phyloP scores from a whole-genome alignment of 2,797 vertebrate species.

The Phalanger gymnotis region DNA sequence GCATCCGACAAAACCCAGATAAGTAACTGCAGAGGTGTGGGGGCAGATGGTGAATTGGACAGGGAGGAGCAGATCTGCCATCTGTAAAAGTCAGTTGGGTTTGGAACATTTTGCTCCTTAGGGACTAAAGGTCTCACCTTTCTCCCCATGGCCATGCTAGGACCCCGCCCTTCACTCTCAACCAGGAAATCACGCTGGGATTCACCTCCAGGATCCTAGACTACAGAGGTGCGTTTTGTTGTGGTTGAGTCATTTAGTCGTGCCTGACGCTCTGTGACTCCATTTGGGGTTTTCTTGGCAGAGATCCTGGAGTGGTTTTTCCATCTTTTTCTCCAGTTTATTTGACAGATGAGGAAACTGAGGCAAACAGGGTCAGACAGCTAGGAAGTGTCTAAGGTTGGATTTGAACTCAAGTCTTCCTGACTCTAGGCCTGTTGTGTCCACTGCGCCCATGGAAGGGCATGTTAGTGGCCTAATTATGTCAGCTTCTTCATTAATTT shows the following conservation, averaged over 20 bases:
- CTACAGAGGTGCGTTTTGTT: not conserved
- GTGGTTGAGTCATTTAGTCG: not conserved
- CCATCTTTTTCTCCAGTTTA: not conserved
- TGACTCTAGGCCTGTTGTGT: not conserved
- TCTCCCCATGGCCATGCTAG: not conserved
- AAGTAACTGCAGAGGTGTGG: not conserved
- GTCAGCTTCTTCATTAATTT: not conserved
- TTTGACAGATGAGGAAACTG: not conserved
- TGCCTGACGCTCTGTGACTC: not conserved
- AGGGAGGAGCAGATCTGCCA: not conserved
- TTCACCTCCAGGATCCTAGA: not conserved
- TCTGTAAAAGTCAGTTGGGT: not conserved
- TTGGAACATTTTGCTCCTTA: not conserved
- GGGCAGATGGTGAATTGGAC: not conserved
- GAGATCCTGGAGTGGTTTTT: not conserved
- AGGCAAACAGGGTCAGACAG: not conserved
- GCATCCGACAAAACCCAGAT: not conserved
- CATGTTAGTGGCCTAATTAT: not conserved
- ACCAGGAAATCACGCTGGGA: not conserved
- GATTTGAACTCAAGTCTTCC: not conserved
- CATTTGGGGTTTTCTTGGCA: not conserved
- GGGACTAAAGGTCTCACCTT: not conserved
- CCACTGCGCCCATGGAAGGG: not conserved
- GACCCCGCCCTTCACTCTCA: not conserved
- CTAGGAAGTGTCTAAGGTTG: too few relatives aligned